Evolutionary conservation across 2,888 invertebrate species (phyloP).

Genomic region (Malthinus flaveolus): DNA sequence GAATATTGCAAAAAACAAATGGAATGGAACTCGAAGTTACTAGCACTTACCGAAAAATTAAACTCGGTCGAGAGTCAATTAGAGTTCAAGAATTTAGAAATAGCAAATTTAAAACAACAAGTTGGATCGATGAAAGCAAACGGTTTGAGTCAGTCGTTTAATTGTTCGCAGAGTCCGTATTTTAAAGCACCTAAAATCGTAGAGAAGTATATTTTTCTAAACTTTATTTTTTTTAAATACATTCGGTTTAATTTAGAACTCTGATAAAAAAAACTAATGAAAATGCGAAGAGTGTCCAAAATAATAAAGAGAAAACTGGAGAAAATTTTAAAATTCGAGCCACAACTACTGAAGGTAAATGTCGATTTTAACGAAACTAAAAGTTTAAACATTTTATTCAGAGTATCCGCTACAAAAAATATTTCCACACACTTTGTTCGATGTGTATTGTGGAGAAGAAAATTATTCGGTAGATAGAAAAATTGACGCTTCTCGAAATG

Average conservation of each 20-base stretch:
- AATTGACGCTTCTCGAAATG: too few species aligned
- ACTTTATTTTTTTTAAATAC: too few species aligned
- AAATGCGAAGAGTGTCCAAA: too few species aligned
- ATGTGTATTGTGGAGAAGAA: constrained; percentile 18
- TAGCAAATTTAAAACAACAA: constrained; percentile 61
- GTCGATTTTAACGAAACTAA: not conserved
- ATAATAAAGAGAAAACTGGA: not conserved
- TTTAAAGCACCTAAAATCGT: not conserved
- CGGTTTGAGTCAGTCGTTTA: constrained; percentile 9
- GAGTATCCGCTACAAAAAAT: constrained; percentile 28
- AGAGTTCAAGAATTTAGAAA: constrained; percentile 65
- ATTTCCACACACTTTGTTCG: constrained; percentile 27
- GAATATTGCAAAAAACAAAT: constrained; percentile 54
- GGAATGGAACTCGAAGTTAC: constrained; percentile 59
- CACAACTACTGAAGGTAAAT: constrained; percentile 14
- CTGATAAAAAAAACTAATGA: too few species aligned
- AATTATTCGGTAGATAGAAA: constrained; percentile 17
- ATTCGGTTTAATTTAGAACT: too few species aligned
- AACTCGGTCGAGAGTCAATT: constrained; percentile 58
- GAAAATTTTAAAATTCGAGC: constrained; percentile 17
- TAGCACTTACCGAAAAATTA: constrained; percentile 53
- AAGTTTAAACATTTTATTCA: constrained; percentile 11
- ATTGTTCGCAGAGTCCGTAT: constrained; percentile 25
- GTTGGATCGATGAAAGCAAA: constrained; percentile 38
- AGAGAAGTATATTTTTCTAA: not conserved